Evolutionary conservation across 2,888 invertebrate species (phyloP), one percentile per base, ranked within the genome.

Genomic region (Parapristionchus giblindavisi): DNA sequence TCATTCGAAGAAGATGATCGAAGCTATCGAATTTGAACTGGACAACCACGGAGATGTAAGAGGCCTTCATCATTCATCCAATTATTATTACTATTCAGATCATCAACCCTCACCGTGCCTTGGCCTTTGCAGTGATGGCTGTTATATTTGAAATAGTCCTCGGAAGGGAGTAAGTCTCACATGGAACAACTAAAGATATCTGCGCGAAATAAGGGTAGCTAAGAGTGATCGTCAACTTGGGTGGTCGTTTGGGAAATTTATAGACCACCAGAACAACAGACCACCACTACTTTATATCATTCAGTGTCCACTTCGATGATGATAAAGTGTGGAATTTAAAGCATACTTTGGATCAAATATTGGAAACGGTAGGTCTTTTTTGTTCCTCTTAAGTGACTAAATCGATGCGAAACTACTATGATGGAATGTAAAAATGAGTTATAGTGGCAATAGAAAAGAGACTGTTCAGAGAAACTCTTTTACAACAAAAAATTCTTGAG

Each of bases 81-180:
- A n/a, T n/a, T n/a, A n/a, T n/a, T n/a, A n/a, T n/a, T n/a, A n/a
- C n/a, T n/a, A n/a, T n/a, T 60, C 36, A 63, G 61, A 24, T 74
- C 3, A 3, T 63, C 54, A 38, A 74, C 54, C 66, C 84, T 36
- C 80, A 81, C 40, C 76, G 80, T 3, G 79, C 80, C 4, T 65
- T 87, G 1, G 78, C 83, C 51, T 81, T 81, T 66, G 82, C 84
- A 27, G 84, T 87, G 8, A 87, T 84, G n/a, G 86, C 87, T 68
- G 83, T 88, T 60, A 88, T 88, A 43, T 84, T 87, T 76, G 81
- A 84, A 29, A 77, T 88, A 75, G 84, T 87, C 8, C 81, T 88
- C 66, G 88, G 88, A 24, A 78, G 81, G 24, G 76, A 77, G 65
- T 86, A 79, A 75, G 77, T 77, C 17, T 80, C n/a, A n/a, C n/a